phyloP scores from a whole-genome alignment of 2,797 vertebrate genomes.

The Hozukius guyotensis region DNA sequence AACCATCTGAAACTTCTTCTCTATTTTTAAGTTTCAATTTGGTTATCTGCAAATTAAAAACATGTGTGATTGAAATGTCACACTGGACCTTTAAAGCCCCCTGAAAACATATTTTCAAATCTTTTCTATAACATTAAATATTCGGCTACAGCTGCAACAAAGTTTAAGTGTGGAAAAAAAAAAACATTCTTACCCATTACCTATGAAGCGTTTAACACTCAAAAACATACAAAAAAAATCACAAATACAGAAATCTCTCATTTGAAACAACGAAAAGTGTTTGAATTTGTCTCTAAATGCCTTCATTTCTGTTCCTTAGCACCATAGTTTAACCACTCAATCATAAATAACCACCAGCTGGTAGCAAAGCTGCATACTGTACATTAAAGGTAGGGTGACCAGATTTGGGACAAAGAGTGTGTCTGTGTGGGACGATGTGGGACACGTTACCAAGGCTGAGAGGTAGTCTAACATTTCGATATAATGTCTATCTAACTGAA shows the following conservation, averaged over 20 bases:
- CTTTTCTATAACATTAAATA: rapidly evolving
- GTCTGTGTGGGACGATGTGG: too few relatives aligned
- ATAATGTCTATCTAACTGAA: too few relatives aligned
- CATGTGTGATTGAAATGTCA: too few relatives aligned
- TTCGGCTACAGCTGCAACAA: background rate
- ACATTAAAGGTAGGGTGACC: background rate
- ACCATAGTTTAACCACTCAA: background rate
- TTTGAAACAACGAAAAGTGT: background rate
- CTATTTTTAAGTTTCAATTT: too few relatives aligned
- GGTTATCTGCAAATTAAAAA: too few relatives aligned
- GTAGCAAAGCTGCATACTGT: background rate
- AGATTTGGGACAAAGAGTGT: too few relatives aligned
- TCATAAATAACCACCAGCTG: background rate
- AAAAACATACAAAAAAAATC: background rate
- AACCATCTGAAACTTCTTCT: too few relatives aligned
- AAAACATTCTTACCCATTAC: background rate
- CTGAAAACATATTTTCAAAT: background rate
- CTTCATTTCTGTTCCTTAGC: background rate
- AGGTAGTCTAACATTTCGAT: too few relatives aligned
- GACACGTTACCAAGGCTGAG: rapidly evolving
- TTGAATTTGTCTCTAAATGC: background rate
- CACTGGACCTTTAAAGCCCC: background rate
- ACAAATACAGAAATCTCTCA: background rate
- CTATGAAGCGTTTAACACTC: background rate
- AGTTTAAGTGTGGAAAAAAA: background rate